Evolutionary conservation across 1,140 invertebrate genomes (phyloP).

Genomic region (Saccostrea cuccullata): DNA sequence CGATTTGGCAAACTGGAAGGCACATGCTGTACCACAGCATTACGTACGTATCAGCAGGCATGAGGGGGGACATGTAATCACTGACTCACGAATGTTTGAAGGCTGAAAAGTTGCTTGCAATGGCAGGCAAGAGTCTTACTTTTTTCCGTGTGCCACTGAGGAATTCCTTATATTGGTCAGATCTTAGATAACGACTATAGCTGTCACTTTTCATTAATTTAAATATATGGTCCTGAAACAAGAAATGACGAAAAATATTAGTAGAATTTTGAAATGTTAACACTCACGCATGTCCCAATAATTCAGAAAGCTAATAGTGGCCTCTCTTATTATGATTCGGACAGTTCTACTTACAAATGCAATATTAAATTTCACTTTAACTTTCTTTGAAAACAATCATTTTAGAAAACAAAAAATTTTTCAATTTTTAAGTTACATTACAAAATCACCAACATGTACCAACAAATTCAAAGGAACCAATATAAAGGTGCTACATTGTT

Average conservation of each 20-base stretch:
- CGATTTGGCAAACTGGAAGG: slow-evolving; percentile 38
- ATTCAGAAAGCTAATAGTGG: too few relatives aligned
- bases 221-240: slow-evolving; percentile 95
- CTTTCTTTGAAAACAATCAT: too few relatives aligned
- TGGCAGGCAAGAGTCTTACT: slow-evolving; percentile 75
- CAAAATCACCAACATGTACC: background rate
- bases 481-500: background rate
- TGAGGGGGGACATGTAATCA: background rate
- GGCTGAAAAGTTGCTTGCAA: slow-evolving; percentile 72
- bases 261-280: too few relatives aligned
- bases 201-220: slow-evolving; percentile 99
- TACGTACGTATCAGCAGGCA: slow-evolving; percentile 9
- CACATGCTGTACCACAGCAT: slow-evolving; percentile 47
- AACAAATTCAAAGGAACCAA: background rate
- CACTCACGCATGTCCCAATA: too few relatives aligned
- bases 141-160: slow-evolving; percentile 94
- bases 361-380: too few relatives aligned
- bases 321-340: too few relatives aligned
- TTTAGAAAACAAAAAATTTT: too few relatives aligned
- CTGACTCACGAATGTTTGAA: slow-evolving; percentile 66
- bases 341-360: too few relatives aligned
- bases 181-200: slow-evolving; percentile 97
- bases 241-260: slow-evolving; percentile 43
- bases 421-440: too few relatives aligned
- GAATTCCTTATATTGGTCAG: slow-evolving; percentile 99